Conservation (phyloP, 2,113 vertebrate genomes). For the Bubo bubo region DNA sequence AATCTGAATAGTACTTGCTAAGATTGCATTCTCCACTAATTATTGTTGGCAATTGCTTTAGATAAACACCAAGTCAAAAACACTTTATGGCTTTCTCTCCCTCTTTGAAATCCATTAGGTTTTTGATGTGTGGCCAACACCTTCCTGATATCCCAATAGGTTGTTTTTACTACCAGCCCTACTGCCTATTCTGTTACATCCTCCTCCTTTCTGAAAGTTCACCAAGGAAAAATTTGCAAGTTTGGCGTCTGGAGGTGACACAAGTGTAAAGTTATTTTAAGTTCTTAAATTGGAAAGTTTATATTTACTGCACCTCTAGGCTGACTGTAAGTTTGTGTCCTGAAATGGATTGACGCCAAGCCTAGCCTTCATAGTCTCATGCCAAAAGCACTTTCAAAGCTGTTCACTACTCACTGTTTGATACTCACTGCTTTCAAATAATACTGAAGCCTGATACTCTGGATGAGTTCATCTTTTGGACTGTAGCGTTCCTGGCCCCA, state of each 20-base stretch:
- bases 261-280: constrained; percentile 43
- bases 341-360: not conserved
- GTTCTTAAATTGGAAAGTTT: constrained; percentile 27
- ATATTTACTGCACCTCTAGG: constrained; percentile 17
- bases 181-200: not conserved
- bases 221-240: not conserved
- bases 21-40: constrained; percentile 21
- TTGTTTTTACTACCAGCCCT: not conserved
- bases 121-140: constrained; percentile 56
- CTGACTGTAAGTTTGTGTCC: not conserved
- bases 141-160: not conserved
- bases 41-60: constrained; percentile 43
- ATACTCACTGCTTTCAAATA: not conserved
- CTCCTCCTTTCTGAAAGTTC: not conserved
- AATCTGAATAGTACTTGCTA: not conserved
- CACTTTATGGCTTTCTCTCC: not conserved
- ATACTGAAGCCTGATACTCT: not conserved
- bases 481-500: not conserved
- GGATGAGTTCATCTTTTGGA: constrained; percentile 38
- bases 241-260: constrained; percentile 27
- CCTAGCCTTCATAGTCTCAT: not conserved
- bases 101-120: constrained; percentile 35
- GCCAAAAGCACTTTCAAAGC: not conserved
- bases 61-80: constrained; percentile 36
- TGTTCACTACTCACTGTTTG: not conserved